Conservation (phyloP, 2,113 vertebrate species). For the Xiphorhynchus elegans region DNA sequence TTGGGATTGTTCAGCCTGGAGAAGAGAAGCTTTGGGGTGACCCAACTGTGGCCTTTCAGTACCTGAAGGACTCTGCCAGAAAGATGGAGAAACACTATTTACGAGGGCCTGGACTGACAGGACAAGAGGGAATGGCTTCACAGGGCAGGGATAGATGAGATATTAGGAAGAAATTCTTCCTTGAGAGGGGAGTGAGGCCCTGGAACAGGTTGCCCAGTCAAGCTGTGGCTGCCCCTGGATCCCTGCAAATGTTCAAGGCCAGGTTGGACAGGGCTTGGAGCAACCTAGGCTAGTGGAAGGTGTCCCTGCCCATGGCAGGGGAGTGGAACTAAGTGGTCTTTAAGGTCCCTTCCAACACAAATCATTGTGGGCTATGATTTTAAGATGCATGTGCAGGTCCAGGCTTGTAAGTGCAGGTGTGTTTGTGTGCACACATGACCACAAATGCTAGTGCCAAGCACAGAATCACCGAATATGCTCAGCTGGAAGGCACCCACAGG, state of each 20-base stretch:
- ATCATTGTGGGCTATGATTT: not conserved
- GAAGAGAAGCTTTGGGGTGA: not conserved
- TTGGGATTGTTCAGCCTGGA: not conserved
- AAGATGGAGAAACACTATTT: not conserved
- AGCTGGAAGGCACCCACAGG: not conserved
- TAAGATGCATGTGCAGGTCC: not conserved
- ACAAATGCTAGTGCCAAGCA: not conserved
- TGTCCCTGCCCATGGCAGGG: not conserved
- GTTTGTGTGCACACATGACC: too few relatives aligned
- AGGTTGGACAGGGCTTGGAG: not conserved
- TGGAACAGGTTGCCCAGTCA: not conserved
- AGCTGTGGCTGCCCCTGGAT: not conserved
- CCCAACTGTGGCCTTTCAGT: not conserved
- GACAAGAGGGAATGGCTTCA: not conserved
- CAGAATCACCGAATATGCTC: not conserved
- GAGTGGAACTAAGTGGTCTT: accelerated
- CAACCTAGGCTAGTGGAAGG: not conserved
- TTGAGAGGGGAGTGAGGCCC: not conserved
- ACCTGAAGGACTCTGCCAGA: not conserved
- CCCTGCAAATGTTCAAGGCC: not conserved
- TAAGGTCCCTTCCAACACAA: not conserved
- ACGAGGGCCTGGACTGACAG: not conserved
- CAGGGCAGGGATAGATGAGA: not conserved
- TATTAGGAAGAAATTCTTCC: not conserved
- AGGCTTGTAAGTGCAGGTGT: not conserved